Conservation (phyloP, 2,113 vertebrate genomes). For the Takifugu bimaculatus region DNA sequence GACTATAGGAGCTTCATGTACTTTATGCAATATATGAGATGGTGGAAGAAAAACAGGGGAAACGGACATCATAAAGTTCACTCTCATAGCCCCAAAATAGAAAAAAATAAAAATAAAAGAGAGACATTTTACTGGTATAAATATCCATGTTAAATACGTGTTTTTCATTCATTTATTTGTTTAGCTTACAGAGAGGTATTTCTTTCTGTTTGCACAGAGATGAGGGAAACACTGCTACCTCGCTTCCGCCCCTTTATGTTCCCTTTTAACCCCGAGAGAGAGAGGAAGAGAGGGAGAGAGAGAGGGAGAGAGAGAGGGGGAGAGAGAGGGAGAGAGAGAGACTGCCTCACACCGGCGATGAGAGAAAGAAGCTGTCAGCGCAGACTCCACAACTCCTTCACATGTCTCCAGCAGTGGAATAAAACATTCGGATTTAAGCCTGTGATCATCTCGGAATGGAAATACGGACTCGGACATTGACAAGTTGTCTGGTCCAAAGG, state of each 20-base stretch:
- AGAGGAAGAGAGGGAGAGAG: slow-evolving; percentile 12
- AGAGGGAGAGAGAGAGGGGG: slow-evolving; percentile 22
- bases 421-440: too few species aligned
- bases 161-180: too few species aligned
- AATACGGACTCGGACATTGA: slow-evolving; percentile 18
- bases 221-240: slow-evolving; percentile 6
- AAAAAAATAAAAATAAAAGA: not conserved
- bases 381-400: slow-evolving; percentile 39
- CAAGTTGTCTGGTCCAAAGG: slow-evolving; percentile 40
- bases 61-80: too few species aligned
- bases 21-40: too few species aligned
- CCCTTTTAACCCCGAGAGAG: slow-evolving; percentile 21
- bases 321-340: slow-evolving; percentile 32
- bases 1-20: too few species aligned
- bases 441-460: slow-evolving; percentile 30
- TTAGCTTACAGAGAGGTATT: too few species aligned
- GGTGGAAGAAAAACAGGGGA: too few species aligned
- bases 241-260: not conserved
- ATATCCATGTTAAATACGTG: too few species aligned
- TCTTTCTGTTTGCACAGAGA: not conserved
- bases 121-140: not conserved
- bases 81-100: not conserved
- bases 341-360: slow-evolving; percentile 42
- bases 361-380: slow-evolving; percentile 35
- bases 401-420: slow-evolving; percentile 3